phyloP scores from a whole-genome alignment of 1,140 invertebrate species.

The Rhagoletis pomonella region DNA sequence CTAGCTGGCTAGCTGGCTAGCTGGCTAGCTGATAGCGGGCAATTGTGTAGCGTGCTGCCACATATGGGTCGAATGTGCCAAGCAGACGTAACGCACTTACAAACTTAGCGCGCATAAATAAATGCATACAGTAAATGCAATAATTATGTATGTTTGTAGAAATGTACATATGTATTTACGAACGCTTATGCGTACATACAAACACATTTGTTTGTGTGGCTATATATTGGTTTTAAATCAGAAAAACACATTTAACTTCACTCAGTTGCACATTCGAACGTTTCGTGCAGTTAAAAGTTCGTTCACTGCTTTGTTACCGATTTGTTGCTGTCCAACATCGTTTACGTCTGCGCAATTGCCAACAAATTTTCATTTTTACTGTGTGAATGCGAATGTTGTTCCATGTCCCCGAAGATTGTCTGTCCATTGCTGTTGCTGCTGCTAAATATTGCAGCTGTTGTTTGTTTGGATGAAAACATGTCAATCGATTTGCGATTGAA shows the following conservation, averaged over 20 bases:
- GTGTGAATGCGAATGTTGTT: constrained; percentile 8
- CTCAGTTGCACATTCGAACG: too few species aligned
- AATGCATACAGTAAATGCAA: background rate
- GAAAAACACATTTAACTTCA: background rate
- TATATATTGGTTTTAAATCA: background rate
- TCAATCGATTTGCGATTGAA: constrained; percentile 5
- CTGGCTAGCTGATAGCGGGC: background rate
- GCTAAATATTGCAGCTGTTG: background rate
- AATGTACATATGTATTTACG: background rate
- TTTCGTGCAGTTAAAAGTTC: background rate
- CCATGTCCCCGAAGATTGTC: background rate
- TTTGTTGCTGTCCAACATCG: background rate
- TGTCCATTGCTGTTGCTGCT: background rate
- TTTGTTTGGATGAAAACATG: background rate
- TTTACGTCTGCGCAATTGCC: constrained; percentile 14
- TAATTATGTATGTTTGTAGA: background rate
- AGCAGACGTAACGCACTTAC: background rate
- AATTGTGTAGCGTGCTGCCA: background rate
- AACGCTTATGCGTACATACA: too few species aligned
- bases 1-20: too few species aligned
- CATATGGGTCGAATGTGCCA: background rate
- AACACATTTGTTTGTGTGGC: background rate
- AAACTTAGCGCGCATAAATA: background rate
- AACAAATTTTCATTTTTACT: constrained; percentile 16
- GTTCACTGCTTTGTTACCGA: background rate